phyloP scores from a whole-genome alignment of 2,888 invertebrate species.

The Euplexia lucipara region DNA sequence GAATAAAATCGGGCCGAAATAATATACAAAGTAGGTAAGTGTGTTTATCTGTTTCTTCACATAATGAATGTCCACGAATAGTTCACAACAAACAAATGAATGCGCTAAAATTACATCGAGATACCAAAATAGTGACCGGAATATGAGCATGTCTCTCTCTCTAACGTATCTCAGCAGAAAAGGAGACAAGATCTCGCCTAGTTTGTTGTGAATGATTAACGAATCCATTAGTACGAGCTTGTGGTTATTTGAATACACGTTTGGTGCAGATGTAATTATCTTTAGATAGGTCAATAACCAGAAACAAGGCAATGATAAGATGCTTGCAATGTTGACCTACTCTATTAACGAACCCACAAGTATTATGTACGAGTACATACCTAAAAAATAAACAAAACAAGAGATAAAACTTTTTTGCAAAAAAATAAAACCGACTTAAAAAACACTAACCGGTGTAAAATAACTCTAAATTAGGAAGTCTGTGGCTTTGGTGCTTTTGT shows the following conservation, averaged over 20 bases:
- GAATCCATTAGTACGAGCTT: not conserved
- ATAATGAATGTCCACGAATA: not conserved
- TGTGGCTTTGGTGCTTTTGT: no score
- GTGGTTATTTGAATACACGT: not conserved
- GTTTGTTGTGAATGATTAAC: conserved; percentile 1
- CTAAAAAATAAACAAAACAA: not conserved
- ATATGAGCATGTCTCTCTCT: conserved; percentile 22
- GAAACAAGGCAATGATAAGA: not conserved
- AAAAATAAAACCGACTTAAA: no score
- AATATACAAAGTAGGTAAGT: no score
- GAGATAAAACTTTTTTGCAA: no score
- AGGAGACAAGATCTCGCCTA: not conserved
- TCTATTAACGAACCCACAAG: no score
- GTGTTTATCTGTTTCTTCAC: no score
- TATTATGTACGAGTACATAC: no score
- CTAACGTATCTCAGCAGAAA: not conserved
- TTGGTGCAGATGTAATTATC: not conserved
- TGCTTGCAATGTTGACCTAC: not conserved
- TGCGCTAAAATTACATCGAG: no score
- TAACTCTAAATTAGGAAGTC: no score
- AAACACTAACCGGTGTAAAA: no score
- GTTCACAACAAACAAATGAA: not conserved
- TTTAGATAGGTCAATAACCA: not conserved
- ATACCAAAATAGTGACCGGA: conserved; percentile 19
- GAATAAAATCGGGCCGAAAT: no score